Percentiles rank a stretch among this genome's conserved stretches.
Conservation (phyloP, 2,113 vertebrate species). For the Poeciliopsis occidentalis region DNA sequence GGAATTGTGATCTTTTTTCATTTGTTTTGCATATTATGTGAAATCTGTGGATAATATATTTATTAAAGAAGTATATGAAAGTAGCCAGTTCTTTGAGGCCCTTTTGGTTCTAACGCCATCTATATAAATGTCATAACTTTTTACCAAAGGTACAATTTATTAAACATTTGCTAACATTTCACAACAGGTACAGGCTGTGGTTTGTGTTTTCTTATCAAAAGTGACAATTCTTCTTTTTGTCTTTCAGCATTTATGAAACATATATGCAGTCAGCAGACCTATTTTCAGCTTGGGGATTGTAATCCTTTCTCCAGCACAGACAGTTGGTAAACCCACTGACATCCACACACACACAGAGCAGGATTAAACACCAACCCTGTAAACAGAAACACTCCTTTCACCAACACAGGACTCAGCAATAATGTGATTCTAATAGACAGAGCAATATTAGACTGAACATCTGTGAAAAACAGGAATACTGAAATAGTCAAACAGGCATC, state of each 20-base stretch:
- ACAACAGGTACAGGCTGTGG: neutral
- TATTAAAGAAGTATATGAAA: too few species aligned
- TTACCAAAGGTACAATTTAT: neutral
- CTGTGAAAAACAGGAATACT: slow-evolving; percentile 1
- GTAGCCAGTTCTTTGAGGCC: neutral
- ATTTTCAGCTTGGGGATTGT: slow-evolving; percentile 6
- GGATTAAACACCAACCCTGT: slow-evolving; percentile 40
- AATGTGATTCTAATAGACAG: slow-evolving; percentile 13
- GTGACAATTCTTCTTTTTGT: neutral
- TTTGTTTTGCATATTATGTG: too few species aligned
- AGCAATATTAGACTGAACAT: slow-evolving; percentile 31
- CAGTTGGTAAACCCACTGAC: slow-evolving; percentile 9
- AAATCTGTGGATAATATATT: too few species aligned
- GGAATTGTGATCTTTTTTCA: too few species aligned
- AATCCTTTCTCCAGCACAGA: slow-evolving; percentile 28
- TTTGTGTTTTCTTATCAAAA: neutral
- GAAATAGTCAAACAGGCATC: slow-evolving; percentile 14
- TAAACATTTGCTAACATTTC: neutral
- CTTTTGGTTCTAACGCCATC: neutral
- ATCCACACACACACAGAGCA: neutral
- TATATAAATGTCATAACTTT: neutral
- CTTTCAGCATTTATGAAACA: neutral
- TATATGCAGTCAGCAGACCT: neutral
- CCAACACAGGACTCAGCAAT: slow-evolving; percentile 35
- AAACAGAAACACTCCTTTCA: slow-evolving; percentile 25